Conservation (phyloP, 2,888 invertebrate species). For the Oligia strigilis region DNA sequence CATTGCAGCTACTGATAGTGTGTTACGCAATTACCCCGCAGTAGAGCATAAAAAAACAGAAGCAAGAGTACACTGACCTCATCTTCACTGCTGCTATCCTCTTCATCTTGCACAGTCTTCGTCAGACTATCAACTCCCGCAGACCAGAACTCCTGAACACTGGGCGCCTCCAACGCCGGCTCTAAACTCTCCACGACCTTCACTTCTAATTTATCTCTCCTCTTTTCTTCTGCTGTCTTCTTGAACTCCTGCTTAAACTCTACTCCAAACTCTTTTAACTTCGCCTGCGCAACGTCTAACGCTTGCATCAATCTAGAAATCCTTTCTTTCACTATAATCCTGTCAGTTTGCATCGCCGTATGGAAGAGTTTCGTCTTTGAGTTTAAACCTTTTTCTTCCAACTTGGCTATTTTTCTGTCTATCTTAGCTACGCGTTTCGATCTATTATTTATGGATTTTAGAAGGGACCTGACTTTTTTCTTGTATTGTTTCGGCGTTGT, state of each 20-base stretch:
- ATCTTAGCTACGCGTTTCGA: constrained; percentile 71
- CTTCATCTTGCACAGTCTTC: constrained; percentile 69
- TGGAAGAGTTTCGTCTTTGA: constrained; percentile 81
- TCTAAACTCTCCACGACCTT: constrained; percentile 75
- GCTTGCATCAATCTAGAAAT: constrained; percentile 75
- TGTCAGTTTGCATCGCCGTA: constrained; percentile 83
- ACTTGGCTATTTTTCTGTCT: constrained; percentile 75
- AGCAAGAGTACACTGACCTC: constrained; percentile 77
- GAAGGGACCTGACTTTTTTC: constrained; percentile 75
- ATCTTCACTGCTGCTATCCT: constrained; percentile 84
- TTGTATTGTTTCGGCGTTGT: constrained; percentile 76
- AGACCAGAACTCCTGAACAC: constrained; percentile 85
- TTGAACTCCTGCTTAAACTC: constrained; percentile 62
- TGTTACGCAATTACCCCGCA: too few relatives aligned
- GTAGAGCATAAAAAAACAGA: background rate
- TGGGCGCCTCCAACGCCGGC: constrained; percentile 81
- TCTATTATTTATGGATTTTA: constrained; percentile 78
- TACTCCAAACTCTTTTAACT: constrained; percentile 66
- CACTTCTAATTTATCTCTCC: constrained; percentile 52
- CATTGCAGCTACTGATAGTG: too few relatives aligned
- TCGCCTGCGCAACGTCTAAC: constrained; percentile 71
- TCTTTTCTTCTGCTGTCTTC: constrained; percentile 43
- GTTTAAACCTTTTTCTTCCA: constrained; percentile 80
- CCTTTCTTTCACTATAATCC: constrained; percentile 75
- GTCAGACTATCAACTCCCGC: constrained; percentile 59